Evolutionary conservation across 1,140 invertebrate species (phyloP).

Genomic region (Aphis gossypii): DNA sequence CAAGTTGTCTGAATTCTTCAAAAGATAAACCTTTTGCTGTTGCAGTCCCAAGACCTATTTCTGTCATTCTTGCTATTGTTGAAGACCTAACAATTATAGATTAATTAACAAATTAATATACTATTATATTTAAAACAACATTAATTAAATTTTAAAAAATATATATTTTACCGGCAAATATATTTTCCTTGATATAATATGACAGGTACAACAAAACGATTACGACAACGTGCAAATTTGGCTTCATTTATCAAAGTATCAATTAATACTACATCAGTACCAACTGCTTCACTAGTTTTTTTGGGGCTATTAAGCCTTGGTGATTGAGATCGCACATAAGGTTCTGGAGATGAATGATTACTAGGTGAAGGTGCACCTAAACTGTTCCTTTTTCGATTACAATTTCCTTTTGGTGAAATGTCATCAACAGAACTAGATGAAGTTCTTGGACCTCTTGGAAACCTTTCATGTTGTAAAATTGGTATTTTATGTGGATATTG

Average conservation of each 20-base stretch:
- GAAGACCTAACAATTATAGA: conserved; percentile 66
- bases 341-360: conserved; percentile 34
- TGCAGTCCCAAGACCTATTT: conserved; percentile 76
- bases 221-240: conserved; percentile 73
- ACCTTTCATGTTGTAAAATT: conserved; percentile 41
- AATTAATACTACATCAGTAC: conserved; percentile 19
- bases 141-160: not conserved
- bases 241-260: conserved; percentile 65
- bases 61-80: conserved; percentile 75
- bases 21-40: conserved; percentile 62
- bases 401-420: not conserved
- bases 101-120: not conserved
- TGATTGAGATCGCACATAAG: conserved; percentile 26
- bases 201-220: conserved; percentile 80
- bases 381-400: conserved; percentile 19
- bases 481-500: conserved; percentile 51
- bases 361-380: conserved; percentile 34
- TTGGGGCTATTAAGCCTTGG: conserved; percentile 25
- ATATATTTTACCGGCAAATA: conserved; percentile 67
- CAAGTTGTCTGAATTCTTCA: conserved; percentile 70
- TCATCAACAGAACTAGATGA: conserved; percentile 33
- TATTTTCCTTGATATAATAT: conserved; percentile 81
- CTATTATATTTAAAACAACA: not conserved
- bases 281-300: conserved; percentile 26
- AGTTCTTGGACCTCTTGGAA: conserved; percentile 5